A percentile compares a stretch with the other conserved stretches of the same genome.
Conservation (phyloP, 2,888 invertebrate genomes). For the Caenorhabditis japonica region DNA sequence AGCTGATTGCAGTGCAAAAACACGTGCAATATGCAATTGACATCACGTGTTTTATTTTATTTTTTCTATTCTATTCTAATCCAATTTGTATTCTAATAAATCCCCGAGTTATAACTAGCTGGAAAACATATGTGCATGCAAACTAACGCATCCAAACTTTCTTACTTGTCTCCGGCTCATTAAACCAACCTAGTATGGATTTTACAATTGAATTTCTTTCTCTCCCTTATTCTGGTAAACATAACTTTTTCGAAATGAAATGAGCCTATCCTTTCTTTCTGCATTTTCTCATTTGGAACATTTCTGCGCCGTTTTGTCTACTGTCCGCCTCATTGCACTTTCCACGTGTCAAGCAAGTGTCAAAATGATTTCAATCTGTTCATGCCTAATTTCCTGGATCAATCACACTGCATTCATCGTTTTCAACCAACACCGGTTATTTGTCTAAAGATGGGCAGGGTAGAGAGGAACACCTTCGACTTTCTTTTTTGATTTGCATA, state of each 20-base stretch:
- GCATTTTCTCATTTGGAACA: slow-evolving; percentile 10
- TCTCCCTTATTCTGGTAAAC: slow-evolving; percentile 26
- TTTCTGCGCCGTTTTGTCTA: slow-evolving; percentile 30
- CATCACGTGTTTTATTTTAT: too few relatives aligned
- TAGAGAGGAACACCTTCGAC: slow-evolving; percentile 25
- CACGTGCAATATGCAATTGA: too few relatives aligned
- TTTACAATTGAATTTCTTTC: slow-evolving; percentile 34
- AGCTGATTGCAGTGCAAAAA: too few relatives aligned
- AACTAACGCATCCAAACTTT: slow-evolving; percentile 6
- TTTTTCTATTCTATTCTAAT: slow-evolving; percentile 1
- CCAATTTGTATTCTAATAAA: too few relatives aligned
- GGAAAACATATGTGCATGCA: slow-evolving; percentile 41
- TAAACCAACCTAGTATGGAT: slow-evolving; percentile 7
- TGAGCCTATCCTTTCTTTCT: slow-evolving; percentile 1
- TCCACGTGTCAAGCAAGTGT: slow-evolving; percentile 45
- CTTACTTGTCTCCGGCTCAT: slow-evolving; percentile 17
- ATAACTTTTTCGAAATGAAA: slow-evolving; percentile 20
- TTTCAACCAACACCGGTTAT: too few relatives aligned
- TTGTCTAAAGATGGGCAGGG: slow-evolving; percentile 25
- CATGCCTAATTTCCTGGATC: slow-evolving; percentile 31
- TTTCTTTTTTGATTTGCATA: slow-evolving; percentile 36
- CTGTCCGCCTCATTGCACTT: slow-evolving; percentile 33
- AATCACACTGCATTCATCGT: slow-evolving; percentile 36
- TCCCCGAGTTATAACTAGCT: too few relatives aligned
- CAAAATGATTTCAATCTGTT: slow-evolving; percentile 23